These are phyloP conservation scores for Rattus rattus DNA, from an alignment of 2,113 vertebrate species.

Conservation along the genomic window DNA sequence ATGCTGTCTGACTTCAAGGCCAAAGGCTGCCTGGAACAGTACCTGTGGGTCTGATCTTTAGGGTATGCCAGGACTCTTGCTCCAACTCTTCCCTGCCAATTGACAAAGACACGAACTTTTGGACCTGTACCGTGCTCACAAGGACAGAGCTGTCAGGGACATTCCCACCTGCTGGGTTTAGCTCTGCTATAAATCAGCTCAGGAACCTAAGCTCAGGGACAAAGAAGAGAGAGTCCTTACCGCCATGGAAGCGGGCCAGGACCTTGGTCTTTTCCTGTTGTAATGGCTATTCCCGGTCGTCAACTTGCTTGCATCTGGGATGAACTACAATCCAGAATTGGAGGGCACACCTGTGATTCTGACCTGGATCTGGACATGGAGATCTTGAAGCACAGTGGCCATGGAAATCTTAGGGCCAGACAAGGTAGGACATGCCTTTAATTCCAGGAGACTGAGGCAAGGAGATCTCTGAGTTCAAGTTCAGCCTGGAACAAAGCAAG, in stretches of 20 bases:
- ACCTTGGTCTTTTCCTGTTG: neutral
- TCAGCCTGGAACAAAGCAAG: too few species aligned
- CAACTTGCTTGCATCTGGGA: too few species aligned
- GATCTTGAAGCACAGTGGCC: too few species aligned
- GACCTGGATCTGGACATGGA: too few species aligned
- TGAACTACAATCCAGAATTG: too few species aligned
- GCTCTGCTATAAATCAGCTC: neutral
- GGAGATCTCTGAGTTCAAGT: too few species aligned
- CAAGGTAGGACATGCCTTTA: too few species aligned
- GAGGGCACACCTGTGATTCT: too few species aligned
- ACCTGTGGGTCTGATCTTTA: neutral
- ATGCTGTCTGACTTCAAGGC: neutral
- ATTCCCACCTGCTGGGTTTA: neutral
- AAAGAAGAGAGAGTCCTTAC: neutral
- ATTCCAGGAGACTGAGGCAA: too few species aligned
- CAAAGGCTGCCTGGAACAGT: neutral
- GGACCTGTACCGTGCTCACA: neutral
- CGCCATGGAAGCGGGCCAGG: neutral
- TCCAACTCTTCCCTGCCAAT: neutral
- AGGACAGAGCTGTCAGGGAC: neutral
- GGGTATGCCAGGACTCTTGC: neutral
- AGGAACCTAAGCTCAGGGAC: neutral
- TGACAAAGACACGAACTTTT: neutral
- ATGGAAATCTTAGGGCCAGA: too few species aligned
- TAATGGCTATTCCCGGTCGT: too few species aligned